Conservation (phyloP, 2,797 vertebrate genomes). For the Huso huso region DNA sequence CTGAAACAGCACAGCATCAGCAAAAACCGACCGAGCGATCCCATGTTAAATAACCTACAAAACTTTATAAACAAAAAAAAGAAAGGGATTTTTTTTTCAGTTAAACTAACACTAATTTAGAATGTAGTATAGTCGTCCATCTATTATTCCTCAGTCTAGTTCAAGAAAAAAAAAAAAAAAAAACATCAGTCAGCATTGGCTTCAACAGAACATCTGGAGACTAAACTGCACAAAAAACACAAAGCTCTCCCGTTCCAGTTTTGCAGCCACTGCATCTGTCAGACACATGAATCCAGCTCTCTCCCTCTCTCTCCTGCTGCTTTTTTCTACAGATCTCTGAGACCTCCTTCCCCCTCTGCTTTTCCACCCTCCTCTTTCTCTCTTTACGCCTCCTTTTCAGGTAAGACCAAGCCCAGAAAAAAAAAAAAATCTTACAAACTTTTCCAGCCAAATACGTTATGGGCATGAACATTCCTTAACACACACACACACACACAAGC, state of each 20-base stretch:
- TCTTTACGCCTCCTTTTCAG: slow-evolving; percentile 38
- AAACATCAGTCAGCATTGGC: slow-evolving; percentile 20
- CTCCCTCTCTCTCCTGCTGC: slow-evolving; percentile 12
- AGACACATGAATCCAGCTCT: slow-evolving; percentile 24
- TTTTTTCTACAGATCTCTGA: not conserved
- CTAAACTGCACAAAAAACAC: not conserved
- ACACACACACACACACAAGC: too few species aligned
- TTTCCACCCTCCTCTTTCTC: slow-evolving; percentile 27
- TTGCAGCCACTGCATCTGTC: slow-evolving; percentile 12
- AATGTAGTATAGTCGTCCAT: too few species aligned
- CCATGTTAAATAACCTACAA: slow-evolving; percentile 32
- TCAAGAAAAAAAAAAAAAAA: slow-evolving; percentile 14
- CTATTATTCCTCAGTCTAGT: not conserved
- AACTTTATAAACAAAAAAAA: not conserved
- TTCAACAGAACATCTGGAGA: slow-evolving; percentile 12
- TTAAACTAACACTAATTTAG: too few species aligned
- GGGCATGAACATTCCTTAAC: slow-evolving; percentile 20
- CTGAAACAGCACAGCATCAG: slow-evolving; percentile 36
- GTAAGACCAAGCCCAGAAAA: slow-evolving; percentile 35
- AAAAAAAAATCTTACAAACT: not conserved
- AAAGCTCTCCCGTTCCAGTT: not conserved
- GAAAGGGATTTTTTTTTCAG: too few species aligned
- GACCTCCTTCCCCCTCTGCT: slow-evolving; percentile 22
- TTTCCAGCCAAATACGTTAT: slow-evolving; percentile 7
- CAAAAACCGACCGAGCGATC: not conserved